Evolutionary conservation across 2,113 vertebrate species (phyloP).

Genomic region (Bombycilla garrulus): DNA sequence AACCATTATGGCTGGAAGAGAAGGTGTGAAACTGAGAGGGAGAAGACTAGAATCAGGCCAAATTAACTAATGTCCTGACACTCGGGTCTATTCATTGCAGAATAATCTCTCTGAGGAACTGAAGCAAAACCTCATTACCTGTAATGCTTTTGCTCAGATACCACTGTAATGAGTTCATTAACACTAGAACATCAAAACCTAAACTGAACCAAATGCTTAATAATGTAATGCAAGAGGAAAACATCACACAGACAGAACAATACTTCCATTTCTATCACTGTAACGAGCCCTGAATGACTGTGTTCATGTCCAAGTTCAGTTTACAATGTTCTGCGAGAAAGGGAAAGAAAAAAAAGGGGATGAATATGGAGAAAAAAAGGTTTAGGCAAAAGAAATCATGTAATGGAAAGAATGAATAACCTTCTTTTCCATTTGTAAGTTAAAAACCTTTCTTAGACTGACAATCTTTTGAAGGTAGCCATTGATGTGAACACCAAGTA

Average conservation of each 20-base stretch:
- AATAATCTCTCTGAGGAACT: background rate
- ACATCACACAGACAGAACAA: background rate
- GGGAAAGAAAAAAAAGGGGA: background rate
- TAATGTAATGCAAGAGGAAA: background rate
- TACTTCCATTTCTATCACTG: background rate
- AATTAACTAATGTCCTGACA: background rate
- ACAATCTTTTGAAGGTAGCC: background rate
- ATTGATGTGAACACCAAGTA: background rate
- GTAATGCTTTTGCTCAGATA: background rate
- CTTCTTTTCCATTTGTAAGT: background rate
- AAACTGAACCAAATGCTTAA: background rate
- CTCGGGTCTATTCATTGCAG: background rate
- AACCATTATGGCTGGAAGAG: background rate
- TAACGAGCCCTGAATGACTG: background rate
- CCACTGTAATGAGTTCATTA: background rate
- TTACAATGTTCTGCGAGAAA: background rate
- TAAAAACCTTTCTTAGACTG: background rate
- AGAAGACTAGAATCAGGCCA: background rate
- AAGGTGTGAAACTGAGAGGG: background rate
- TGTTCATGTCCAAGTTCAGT: background rate
- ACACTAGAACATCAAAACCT: background rate
- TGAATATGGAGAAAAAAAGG: background rate
- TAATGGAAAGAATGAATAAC: background rate
- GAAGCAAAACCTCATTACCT: slow-evolving; percentile 23
- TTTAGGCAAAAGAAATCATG: background rate